Evolutionary conservation across 2,888 invertebrate genomes (phyloP), one percentile per base, ranked within the genome.

Genomic region (Thera britannica): DNA sequence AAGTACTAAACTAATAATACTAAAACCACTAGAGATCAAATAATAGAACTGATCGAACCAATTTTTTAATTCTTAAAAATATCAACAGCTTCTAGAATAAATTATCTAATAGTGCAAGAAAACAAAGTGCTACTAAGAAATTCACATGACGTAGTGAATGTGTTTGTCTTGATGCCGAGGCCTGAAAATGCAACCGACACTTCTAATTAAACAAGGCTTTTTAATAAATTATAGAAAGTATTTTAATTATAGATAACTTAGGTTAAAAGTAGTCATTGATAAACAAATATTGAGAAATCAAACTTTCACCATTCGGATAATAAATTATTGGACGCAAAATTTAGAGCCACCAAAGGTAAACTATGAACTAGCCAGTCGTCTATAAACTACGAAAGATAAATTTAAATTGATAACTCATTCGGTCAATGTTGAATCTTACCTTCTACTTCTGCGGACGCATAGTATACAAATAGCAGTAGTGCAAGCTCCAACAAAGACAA

Each of bases 401-500:
- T 23, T 23, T 23, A 23, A 56, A 46, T 61, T 6, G 7, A 7
- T 46, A 7, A 46, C 9, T 0, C 5, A 41, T 41, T 41, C 41
- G 1, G 46, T 56, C 3, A 54, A 59, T 35, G 6, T 46, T 7
- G 12, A 77, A 49, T 51, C 68, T 81, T 83, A 96, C 96, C 95
- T 94, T 85, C 94, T 92, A 70, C 92, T 95, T 72, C 90, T 94
- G 64, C 96, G 94, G 67, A 96, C 94, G 81, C 97, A 97, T 62
- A 96, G 94, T 73, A 97, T 96, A 81, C 97, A 97, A 8, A 97
- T 92, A 11, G 97, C 97, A 0, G 97, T 96, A 7, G 97, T 95
- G 64, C 97, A 94, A 0, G 97, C 97, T 0, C 97, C 98, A 55
- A 97, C 88, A 83, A 97, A 97, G 62, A 98, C 96, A 60, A 97